Conservation (phyloP, 2,797 vertebrate species). For the Sebastes diaconus region DNA sequence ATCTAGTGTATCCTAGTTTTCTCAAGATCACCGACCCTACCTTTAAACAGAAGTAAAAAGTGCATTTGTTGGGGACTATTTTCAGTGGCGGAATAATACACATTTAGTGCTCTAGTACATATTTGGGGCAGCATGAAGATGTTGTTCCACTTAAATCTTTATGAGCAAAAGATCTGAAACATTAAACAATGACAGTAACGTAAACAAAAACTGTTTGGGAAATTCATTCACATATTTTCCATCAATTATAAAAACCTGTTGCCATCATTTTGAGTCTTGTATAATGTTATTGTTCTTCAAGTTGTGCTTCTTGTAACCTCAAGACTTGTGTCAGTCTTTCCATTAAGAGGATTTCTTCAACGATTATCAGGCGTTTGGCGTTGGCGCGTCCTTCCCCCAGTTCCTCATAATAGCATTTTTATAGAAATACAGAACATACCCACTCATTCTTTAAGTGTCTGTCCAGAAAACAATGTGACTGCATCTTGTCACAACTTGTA, state of each 20-base stretch:
- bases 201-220: background rate
- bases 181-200: background rate
- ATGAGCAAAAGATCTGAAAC: background rate
- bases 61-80: background rate
- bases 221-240: background rate
- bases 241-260: rapidly evolving
- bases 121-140: background rate
- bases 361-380: background rate
- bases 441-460: background rate
- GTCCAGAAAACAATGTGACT: background rate
- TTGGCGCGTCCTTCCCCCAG: background rate
- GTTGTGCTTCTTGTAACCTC: background rate
- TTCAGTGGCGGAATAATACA: background rate
- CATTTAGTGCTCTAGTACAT: background rate
- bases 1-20: too few species aligned
- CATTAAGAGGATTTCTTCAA: background rate
- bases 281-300: background rate
- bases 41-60: background rate
- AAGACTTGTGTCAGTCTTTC: background rate
- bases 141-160: background rate
- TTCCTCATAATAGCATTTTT: background rate
- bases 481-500: background rate
- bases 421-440: background rate
- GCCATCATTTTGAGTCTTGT: background rate
- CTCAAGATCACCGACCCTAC: too few species aligned